These are phyloP conservation scores for Eupeodes latifasciatus DNA, from an alignment of 2,888 invertebrate species.

Conservation along the genomic window DNA sequence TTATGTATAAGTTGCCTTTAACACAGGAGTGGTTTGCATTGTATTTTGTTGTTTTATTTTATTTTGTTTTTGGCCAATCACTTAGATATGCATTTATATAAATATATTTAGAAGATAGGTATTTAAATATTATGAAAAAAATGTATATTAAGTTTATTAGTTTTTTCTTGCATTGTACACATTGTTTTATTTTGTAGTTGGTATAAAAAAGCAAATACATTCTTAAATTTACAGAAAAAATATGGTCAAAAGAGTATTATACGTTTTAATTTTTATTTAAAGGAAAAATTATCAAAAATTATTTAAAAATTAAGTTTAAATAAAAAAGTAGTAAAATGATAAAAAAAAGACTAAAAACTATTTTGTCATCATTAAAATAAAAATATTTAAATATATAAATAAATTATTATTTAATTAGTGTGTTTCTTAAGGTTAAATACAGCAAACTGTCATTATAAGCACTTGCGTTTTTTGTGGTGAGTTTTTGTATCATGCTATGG, in stretches of 20 bases:
- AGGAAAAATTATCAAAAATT: not conserved
- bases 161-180: constrained; percentile 62
- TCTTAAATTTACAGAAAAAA: constrained; percentile 27
- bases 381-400: constrained; percentile 64
- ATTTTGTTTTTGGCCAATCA: constrained; percentile 37
- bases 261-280: constrained; percentile 17
- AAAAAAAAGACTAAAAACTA: constrained; percentile 39
- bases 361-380: constrained; percentile 41
- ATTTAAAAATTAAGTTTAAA: constrained; percentile 14
- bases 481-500: not conserved
- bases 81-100: constrained; percentile 65
- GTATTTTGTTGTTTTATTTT: constrained; percentile 2
- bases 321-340: constrained; percentile 2
- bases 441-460: constrained; percentile 61
- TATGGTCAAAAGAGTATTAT: constrained; percentile 61
- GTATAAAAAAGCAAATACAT: constrained; percentile 63
- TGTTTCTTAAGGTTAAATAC: constrained; percentile 53
- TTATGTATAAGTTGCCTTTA: not conserved
- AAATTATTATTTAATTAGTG: constrained; percentile 70
- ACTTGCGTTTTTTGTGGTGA: constrained; percentile 54
- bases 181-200: constrained; percentile 53
- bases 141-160: constrained; percentile 14
- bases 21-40: constrained; percentile 42
- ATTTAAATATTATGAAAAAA: constrained; percentile 8
- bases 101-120: constrained; percentile 55